A percentile compares a stretch with the other conserved stretches of the same genome.
Conservation (phyloP, 2,113 vertebrate species). For the Lophochroa leadbeateri region DNA sequence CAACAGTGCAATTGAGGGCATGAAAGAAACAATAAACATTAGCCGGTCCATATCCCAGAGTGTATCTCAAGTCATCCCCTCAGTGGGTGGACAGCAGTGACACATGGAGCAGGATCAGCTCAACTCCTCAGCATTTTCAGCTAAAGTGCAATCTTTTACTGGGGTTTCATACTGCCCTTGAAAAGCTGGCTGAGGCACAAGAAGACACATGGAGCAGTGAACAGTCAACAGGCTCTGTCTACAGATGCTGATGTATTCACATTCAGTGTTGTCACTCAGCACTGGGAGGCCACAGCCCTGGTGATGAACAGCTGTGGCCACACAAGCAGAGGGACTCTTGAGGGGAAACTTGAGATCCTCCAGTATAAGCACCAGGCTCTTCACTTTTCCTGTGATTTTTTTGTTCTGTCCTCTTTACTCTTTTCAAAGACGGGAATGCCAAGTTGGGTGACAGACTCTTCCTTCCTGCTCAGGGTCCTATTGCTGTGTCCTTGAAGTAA, state of each 20-base stretch:
- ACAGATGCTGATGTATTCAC: fast-evolving
- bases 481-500: neutral
- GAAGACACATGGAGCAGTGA: neutral
- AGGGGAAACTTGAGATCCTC: neutral
- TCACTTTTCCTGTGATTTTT: neutral
- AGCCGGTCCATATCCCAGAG: neutral
- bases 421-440: neutral
- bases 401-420: neutral
- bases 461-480: neutral
- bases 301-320: neutral
- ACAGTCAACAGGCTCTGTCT: neutral
- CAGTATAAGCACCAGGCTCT: neutral
- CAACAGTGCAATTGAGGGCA: neutral
- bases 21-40: neutral
- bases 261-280: neutral
- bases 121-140: neutral
- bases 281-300: neutral
- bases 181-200: neutral
- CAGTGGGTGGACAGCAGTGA: neutral
- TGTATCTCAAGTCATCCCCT: neutral
- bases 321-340: neutral
- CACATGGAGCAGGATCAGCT: neutral
- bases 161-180: neutral
- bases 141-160: neutral
- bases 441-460: neutral